Percentiles rank a stretch among this genome's conserved stretches.
phyloP scores from a whole-genome alignment of 2,888 invertebrate species.

The Branchinecta sandiegonensis region DNA sequence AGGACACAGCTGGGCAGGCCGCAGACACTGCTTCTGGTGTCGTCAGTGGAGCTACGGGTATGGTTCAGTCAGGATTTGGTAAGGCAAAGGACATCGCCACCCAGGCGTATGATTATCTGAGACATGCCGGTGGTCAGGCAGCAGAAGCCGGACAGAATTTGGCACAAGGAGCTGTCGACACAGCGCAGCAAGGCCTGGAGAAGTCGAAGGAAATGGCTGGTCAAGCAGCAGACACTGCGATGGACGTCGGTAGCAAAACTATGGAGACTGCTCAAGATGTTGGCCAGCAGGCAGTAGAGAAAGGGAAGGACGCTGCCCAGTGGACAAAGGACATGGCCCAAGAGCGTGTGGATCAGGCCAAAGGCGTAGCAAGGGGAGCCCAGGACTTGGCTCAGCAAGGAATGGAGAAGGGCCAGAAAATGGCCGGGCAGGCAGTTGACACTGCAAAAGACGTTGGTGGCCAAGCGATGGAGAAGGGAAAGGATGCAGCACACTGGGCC shows the following conservation, averaged over 20 bases:
- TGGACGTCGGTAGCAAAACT: neutral
- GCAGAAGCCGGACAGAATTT: neutral
- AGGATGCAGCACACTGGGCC: neutral
- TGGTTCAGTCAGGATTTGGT: neutral
- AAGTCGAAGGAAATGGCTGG: neutral
- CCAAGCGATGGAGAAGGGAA: neutral
- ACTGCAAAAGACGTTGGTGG: neutral
- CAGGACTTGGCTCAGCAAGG: neutral
- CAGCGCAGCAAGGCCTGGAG: neutral
- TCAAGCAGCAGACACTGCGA: neutral
- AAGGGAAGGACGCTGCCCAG: neutral
- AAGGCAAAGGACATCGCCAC: neutral
- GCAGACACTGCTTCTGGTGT: neutral
- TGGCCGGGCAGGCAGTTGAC: neutral
- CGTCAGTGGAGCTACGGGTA: neutral
- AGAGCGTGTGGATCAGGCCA: neutral
- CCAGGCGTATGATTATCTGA: neutral
- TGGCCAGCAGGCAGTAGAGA: neutral
- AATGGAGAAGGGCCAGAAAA: conserved; percentile 6
- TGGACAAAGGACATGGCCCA: neutral
- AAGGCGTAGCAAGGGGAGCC: neutral
- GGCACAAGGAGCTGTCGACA: neutral
- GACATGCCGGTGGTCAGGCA: neutral
- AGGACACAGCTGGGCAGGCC: neutral
- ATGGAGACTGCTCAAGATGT: neutral